Percentiles rank a stretch among this genome's conserved stretches.
Conservation (phyloP, 2,113 vertebrate species). For the Hassar affinis region DNA sequence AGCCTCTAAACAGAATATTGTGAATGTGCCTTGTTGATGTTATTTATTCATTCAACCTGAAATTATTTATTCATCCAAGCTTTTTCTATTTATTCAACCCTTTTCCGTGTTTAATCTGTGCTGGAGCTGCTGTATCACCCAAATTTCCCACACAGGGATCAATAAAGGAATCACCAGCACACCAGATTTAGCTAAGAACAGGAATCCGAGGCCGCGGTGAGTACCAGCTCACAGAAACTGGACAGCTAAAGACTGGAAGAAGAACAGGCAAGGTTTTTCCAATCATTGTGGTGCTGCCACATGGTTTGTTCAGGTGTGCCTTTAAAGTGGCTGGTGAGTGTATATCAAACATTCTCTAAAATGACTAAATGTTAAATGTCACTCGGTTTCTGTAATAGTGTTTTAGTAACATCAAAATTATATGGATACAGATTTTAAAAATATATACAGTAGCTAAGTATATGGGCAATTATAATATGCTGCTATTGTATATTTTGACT, state of each 20-base stretch:
- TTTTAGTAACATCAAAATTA: neutral
- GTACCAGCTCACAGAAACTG: neutral
- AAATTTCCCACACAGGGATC: too few species aligned
- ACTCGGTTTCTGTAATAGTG: neutral
- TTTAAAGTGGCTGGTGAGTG: neutral
- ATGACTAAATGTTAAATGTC: neutral
- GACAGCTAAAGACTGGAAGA: neutral
- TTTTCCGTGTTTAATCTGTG: too few species aligned
- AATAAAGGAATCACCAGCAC: too few species aligned
- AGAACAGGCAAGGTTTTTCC: neutral
- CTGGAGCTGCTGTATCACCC: too few species aligned
- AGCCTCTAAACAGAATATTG: neutral
- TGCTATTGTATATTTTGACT: neutral
- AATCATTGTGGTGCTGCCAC: neutral
- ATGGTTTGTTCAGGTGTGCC: neutral
- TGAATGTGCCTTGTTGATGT: neutral
- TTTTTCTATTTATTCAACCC: too few species aligned
- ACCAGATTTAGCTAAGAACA: neutral
- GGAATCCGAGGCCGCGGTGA: neutral
- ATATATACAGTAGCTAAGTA: neutral
- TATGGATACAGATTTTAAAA: too few species aligned
- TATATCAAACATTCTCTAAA: neutral
- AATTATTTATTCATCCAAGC: too few species aligned
- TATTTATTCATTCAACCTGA: too few species aligned
- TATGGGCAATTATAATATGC: neutral